These are phyloP conservation scores for Drosophila melanica DNA, from an alignment of 1,140 invertebrate genomes.

Conservation along the genomic window DNA sequence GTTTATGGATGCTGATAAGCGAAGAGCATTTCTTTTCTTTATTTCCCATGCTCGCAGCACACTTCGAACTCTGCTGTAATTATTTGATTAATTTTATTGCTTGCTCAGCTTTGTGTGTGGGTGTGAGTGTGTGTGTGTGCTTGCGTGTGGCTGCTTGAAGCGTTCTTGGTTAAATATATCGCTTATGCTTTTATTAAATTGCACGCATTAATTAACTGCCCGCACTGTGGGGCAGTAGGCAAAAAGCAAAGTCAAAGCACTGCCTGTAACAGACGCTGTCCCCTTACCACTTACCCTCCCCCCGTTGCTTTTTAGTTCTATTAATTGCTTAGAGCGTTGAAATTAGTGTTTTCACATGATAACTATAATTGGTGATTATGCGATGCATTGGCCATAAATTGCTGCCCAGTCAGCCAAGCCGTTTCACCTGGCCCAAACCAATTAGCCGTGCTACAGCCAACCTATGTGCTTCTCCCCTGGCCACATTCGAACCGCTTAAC, in stretches of 20 bases:
- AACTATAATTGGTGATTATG: conserved; percentile 66
- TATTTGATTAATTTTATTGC: conserved; percentile 83
- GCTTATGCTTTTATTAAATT: conserved; percentile 80
- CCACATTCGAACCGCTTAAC: conserved; percentile 10
- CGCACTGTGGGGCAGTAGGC: conserved; percentile 13
- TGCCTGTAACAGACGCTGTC: conserved; percentile 42
- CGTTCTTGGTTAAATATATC: conserved; percentile 69
- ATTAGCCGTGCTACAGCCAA: not conserved
- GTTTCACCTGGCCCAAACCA: not conserved
- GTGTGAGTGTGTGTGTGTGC: conserved; percentile 13
- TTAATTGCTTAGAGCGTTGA: conserved; percentile 63
- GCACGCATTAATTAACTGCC: conserved; percentile 75
- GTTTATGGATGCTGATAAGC: conserved; percentile 75
- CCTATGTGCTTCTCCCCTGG: not conserved
- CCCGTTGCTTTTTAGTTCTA: conserved; percentile 32
- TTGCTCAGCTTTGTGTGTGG: conserved; percentile 29
- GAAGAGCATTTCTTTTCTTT: conserved; percentile 33
- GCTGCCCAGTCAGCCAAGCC: conserved; percentile 31
- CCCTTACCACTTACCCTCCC: no score
- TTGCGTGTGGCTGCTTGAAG: not conserved
- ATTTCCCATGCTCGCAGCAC: conserved; percentile 3
- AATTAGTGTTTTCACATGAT: conserved; percentile 64
- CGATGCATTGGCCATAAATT: conserved; percentile 53
- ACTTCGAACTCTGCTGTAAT: conserved; percentile 54
- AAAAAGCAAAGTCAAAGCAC: conserved; percentile 53